phyloP scores from a whole-genome alignment of 1,140 invertebrate genomes.

The Gyrodactylus salaris region DNA sequence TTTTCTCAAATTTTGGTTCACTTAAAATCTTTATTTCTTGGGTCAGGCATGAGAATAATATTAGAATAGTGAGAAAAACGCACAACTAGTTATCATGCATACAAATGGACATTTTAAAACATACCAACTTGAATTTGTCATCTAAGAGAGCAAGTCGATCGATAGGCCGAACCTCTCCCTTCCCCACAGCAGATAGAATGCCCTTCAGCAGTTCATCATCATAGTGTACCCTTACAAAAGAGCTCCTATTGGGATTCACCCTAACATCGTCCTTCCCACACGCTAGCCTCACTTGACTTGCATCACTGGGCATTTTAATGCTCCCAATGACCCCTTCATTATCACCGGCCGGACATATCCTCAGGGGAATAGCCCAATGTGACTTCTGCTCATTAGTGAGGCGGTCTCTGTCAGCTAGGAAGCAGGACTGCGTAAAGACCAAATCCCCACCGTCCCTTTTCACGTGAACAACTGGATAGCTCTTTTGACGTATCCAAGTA shows the following conservation, averaged over 20 bases:
- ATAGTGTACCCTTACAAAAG: background rate
- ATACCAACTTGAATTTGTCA: background rate
- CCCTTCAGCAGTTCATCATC: background rate
- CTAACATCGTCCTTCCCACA: background rate
- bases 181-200: background rate
- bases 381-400: background rate
- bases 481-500: slow-evolving; percentile 66
- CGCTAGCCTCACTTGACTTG: background rate
- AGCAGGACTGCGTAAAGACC: too few relatives aligned
- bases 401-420: too few relatives aligned
- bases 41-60: too few relatives aligned
- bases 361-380: background rate
- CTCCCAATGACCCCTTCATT: background rate
- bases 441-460: too few relatives aligned
- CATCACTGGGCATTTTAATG: background rate
- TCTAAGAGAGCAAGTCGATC: background rate
- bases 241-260: background rate
- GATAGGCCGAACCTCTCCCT: background rate
- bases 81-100: too few relatives aligned
- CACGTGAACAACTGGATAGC: slow-evolving; percentile 25
- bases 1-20: too few relatives aligned
- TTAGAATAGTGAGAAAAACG: too few relatives aligned
- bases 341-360: background rate
- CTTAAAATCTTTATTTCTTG: too few relatives aligned
- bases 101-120: too few relatives aligned